Conservation (phyloP, 1,140 invertebrate species). For the Elysia chlorotica region DNA sequence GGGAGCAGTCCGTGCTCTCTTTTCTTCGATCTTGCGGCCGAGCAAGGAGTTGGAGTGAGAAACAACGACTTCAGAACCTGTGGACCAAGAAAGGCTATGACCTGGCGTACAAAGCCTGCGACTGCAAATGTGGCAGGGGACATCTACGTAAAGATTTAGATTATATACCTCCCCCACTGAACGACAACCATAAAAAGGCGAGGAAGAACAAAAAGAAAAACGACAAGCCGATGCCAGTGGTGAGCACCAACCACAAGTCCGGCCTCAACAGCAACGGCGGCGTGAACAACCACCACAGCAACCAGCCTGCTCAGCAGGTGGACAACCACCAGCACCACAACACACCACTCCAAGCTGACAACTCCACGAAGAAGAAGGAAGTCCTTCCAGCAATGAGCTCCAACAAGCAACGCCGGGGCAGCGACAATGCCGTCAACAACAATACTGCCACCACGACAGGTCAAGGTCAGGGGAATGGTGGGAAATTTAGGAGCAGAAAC, state of each 20-base stretch:
- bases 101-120: constrained; percentile 85
- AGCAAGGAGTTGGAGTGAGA: constrained; percentile 90
- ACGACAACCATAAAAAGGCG: constrained; percentile 55
- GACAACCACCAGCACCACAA: constrained; percentile 19
- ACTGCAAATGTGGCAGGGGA: constrained; percentile 78
- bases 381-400: not conserved
- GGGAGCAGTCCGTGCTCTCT: constrained; percentile 85
- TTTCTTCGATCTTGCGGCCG: constrained; percentile 88
- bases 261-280: constrained; percentile 26
- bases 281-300: not conserved
- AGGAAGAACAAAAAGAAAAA: constrained; percentile 66
- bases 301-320: constrained; percentile 3
- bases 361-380: constrained; percentile 8
- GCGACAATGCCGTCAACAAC: constrained; percentile 43
- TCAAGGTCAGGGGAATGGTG: not conserved
- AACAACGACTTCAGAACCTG: constrained; percentile 89
- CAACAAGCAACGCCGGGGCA: constrained; percentile 18
- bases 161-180: constrained; percentile 72
- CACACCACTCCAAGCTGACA: constrained; percentile 9
- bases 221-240: constrained; percentile 65
- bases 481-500: constrained; percentile 2
- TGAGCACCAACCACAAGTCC: constrained; percentile 36
- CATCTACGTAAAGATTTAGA: constrained; percentile 93
- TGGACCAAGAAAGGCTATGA: constrained; percentile 99
- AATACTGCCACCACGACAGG: constrained; percentile 14